Conservation (phyloP, 2,888 invertebrate species). For the Amphiduros pacificus region DNA sequence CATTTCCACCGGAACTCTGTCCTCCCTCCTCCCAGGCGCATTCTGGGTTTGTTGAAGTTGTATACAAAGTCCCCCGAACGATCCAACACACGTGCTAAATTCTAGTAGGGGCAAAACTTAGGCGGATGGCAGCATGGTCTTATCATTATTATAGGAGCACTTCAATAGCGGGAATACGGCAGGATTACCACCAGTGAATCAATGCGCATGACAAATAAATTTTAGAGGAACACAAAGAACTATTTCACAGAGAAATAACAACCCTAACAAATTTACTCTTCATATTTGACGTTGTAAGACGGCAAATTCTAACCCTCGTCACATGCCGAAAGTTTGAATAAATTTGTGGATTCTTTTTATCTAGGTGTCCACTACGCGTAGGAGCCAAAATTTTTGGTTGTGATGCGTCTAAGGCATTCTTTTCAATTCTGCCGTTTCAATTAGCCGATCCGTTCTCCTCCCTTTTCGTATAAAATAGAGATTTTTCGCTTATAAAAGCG, state of each 20-base stretch:
- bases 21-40: conserved; percentile 9
- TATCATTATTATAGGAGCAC: conserved; percentile 58
- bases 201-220: conserved; percentile 40
- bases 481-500: no score
- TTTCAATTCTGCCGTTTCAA: conserved; percentile 53
- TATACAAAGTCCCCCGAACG: no score
- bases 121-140: conserved; percentile 57
- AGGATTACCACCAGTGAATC: conserved; percentile 48
- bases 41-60: conserved; percentile 22
- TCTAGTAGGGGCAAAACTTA: conserved; percentile 51
- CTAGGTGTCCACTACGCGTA: conserved; percentile 52
- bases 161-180: conserved; percentile 59
- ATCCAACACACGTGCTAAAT: conserved; percentile 48
- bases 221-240: background rate
- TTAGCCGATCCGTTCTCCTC: conserved; percentile 39
- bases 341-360: conserved; percentile 48
- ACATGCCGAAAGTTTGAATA: conserved; percentile 34
- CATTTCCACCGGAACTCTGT: conserved; percentile 22
- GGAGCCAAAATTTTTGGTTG: conserved; percentile 40
- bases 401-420: conserved; percentile 54
- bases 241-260: background rate
- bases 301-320: no score
- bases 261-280: background rate
- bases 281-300: no score
- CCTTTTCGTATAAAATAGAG: background rate